Base-by-base conservation (phyloP, 2,113 vertebrate species). In the Chaetura pelagica region DNA sequence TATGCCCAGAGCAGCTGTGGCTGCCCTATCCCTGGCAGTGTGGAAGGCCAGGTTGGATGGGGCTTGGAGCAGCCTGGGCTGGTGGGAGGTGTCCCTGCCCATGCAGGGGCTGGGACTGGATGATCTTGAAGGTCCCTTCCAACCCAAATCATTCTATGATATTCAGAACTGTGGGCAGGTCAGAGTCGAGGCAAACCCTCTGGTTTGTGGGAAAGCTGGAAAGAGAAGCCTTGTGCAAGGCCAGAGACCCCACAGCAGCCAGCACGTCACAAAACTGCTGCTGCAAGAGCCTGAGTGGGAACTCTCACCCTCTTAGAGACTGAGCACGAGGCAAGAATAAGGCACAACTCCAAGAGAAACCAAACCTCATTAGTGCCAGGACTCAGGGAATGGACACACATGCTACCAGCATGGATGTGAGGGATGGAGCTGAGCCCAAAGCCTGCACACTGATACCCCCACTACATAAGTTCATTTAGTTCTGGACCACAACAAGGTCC, bases 291-390 rank as follows among this genome's bases (percentile, higher is more conserved):
- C 38, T 30, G 1, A 0, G 12, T 12, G 62, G 83, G 76, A 77
- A 2, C 64, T 58, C 49, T 29, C 68, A 77, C 64, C 89, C 84
- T 54, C 49, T 2, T 2, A 3, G 59, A 44, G 29, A 7, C 9
- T 0, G 7, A 32, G 42, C 0, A 1, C 0, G 1, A 16, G 51
- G 64, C 18, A 19, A 69, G 63, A 77, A 12, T 0, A 1, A 59
- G 69, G 38, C 77, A 59, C 52, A 4, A 14, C 27, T 66, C 57
- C 77, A 72, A 23, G 6, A 52, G 29, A 81, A 95, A 69, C 49
- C 35, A 12, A 85, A 69, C 19, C 4, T 4, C 15, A 4, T 21
- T 8, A 51, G 52, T 1, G 0, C 12, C 76, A 69, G n/a, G 44
- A 15, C 26, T 12, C 79, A 1, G 74, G 71, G 66, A 68, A 76